Percentiles rank a stretch among this genome's conserved stretches.
Conservation (phyloP, 2,888 invertebrate species). For the Morpho achilles region DNA sequence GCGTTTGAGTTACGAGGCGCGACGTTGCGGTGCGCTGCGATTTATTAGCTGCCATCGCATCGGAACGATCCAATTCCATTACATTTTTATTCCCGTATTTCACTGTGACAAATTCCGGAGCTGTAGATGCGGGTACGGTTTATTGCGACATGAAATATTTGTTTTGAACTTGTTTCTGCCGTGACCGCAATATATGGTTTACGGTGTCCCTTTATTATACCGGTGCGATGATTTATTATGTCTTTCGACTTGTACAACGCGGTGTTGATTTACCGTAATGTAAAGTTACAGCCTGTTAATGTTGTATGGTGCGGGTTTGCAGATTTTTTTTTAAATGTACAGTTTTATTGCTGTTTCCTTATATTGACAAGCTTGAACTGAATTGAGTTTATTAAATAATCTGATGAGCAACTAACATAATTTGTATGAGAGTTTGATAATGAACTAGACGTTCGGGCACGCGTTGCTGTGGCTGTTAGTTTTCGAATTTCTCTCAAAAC, state of each 20-base stretch:
- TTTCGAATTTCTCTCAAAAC: no score
- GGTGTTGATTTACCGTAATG: constrained; percentile 1
- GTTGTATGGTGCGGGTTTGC: no score
- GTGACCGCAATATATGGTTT: constrained; percentile 37
- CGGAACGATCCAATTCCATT: constrained; percentile 61
- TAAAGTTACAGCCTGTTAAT: not conserved
- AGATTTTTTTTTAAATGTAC: no score
- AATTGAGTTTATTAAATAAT: no score
- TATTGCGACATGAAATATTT: constrained; percentile 25
- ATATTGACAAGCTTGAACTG: no score
- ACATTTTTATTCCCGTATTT: constrained; percentile 55
- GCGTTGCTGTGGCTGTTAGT: no score
- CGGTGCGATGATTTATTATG: constrained; percentile 4
- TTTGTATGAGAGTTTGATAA: no score
- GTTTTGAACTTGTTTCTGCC: constrained; percentile 27
- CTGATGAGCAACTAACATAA: no score
- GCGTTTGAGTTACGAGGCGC: constrained; percentile 60
- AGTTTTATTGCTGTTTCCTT: no score
- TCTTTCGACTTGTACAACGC: constrained; percentile 3
- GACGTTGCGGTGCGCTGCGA: constrained; percentile 59
- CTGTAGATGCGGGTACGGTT: constrained; percentile 52
- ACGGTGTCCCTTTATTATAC: constrained; percentile 13
- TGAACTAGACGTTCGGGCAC: no score
- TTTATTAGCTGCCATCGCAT: constrained; percentile 66
- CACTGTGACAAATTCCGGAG: constrained; percentile 56